Evolutionary conservation across 2,113 vertebrate species (phyloP).

Genomic region (Glareola pratincola): DNA sequence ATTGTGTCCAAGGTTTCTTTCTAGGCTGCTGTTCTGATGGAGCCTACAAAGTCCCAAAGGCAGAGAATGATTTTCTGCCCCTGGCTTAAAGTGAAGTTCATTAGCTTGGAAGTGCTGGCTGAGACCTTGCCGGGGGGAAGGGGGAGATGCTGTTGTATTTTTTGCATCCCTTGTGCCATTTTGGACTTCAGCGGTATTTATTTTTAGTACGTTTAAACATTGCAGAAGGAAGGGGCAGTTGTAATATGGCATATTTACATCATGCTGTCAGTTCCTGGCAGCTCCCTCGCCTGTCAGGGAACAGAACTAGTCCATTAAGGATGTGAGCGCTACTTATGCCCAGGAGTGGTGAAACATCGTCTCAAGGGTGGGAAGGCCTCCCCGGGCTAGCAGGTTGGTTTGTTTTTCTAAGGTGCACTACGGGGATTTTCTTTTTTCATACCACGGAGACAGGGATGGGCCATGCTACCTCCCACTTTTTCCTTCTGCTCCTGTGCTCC

Average conservation of each 20-base stretch:
- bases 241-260: conserved; percentile 57
- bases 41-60: background rate
- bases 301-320: conserved; percentile 28
- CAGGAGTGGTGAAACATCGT: conserved; percentile 12
- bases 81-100: conserved; percentile 19
- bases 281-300: background rate
- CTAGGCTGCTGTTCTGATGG: background rate
- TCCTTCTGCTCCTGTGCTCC: background rate
- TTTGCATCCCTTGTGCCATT: conserved; percentile 34
- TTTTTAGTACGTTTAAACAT: conserved; percentile 56
- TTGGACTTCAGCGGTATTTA: conserved; percentile 38
- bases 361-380: conserved; percentile 40
- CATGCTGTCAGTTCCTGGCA: conserved; percentile 56
- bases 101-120: background rate
- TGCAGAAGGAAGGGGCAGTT: conserved; percentile 48
- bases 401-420: conserved; percentile 46
- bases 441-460: background rate
- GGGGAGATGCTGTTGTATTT: background rate
- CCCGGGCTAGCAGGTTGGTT: conserved; percentile 20
- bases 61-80: background rate
- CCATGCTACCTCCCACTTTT: background rate
- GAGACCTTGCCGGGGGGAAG: background rate
- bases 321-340: conserved; percentile 21
- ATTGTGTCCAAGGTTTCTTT: background rate
- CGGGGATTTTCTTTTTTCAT: background rate